These are phyloP conservation scores for Heteropelma amictum DNA, from an alignment of 2,888 invertebrate genomes.

Conservation along the genomic window DNA sequence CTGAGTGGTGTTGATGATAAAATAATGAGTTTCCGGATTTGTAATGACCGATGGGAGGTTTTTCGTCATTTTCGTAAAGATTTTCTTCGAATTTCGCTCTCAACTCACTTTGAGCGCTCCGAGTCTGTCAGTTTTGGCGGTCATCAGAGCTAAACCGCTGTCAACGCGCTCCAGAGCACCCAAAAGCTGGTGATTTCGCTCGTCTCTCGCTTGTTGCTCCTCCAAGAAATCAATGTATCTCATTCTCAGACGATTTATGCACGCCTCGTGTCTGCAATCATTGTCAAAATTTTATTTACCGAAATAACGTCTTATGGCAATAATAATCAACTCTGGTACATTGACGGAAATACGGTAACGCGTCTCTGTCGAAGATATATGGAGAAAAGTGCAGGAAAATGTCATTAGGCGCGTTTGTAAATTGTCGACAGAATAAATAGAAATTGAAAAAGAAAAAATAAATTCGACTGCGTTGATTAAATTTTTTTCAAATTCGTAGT, in stretches of 20 bases:
- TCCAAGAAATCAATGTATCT: constrained; percentile 80
- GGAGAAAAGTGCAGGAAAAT: too few relatives aligned
- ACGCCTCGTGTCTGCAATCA: constrained; percentile 72
- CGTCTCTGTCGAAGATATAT: too few relatives aligned
- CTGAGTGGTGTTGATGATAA: too few relatives aligned
- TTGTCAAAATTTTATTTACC: not conserved
- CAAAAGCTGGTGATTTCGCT: constrained; percentile 81
- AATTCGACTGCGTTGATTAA: too few relatives aligned
- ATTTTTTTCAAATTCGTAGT: too few relatives aligned
- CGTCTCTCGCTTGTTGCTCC: constrained; percentile 81
- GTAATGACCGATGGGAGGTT: not conserved
- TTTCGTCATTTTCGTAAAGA: too few relatives aligned
- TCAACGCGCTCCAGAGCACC: constrained; percentile 81
- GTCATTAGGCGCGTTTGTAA: too few relatives aligned
- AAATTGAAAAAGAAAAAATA: too few relatives aligned
- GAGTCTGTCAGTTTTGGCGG: constrained; percentile 81
- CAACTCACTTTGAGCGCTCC: constrained; percentile 79
- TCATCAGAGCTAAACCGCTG: constrained; percentile 80
- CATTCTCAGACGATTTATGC: constrained; percentile 75
- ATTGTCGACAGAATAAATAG: too few relatives aligned
- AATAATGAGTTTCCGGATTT: too few relatives aligned
- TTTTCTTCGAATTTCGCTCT: not conserved
- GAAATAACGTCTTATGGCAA: not conserved
- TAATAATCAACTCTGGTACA: not conserved
- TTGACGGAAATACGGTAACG: too few relatives aligned